Conservation (phyloP, 2,113 vertebrate species). For the Thamnophis sirtalis region DNA sequence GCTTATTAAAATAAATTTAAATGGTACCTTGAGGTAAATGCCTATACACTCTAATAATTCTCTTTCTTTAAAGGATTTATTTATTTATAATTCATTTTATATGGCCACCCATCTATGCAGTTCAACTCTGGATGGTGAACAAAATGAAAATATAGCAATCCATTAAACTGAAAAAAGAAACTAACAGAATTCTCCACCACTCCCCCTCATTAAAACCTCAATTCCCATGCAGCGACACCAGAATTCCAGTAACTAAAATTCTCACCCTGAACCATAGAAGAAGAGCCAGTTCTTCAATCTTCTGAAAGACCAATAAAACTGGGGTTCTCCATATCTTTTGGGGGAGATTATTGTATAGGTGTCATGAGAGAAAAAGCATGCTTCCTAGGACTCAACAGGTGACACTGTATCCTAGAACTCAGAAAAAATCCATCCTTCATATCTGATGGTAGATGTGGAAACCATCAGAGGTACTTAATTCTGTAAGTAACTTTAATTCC, state of each 20-base stretch:
- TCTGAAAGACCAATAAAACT: background rate
- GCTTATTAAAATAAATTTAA: slow-evolving; percentile 27
- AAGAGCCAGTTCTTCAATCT: background rate
- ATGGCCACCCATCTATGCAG: background rate
- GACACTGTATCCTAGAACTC: background rate
- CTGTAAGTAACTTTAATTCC: background rate
- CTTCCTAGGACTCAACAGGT: background rate
- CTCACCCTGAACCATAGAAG: background rate
- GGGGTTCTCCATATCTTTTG: background rate
- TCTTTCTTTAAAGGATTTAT: slow-evolving; percentile 24
- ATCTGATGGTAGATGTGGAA: background rate
- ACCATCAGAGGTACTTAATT: background rate
- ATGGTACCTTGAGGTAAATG: slow-evolving; percentile 30
- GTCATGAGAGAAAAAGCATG: background rate
- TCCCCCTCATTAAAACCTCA: background rate
- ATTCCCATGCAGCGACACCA: background rate
- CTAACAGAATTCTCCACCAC: no score
- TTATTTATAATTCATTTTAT: background rate
- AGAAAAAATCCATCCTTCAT: background rate
- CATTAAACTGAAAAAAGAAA: background rate
- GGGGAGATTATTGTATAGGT: background rate
- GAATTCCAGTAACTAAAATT: background rate
- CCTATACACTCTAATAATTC: slow-evolving; percentile 24
- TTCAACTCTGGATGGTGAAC: background rate
- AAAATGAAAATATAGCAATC: background rate